Conservation (phyloP, 2,888 invertebrate genomes). For the Lottia scabra region DNA sequence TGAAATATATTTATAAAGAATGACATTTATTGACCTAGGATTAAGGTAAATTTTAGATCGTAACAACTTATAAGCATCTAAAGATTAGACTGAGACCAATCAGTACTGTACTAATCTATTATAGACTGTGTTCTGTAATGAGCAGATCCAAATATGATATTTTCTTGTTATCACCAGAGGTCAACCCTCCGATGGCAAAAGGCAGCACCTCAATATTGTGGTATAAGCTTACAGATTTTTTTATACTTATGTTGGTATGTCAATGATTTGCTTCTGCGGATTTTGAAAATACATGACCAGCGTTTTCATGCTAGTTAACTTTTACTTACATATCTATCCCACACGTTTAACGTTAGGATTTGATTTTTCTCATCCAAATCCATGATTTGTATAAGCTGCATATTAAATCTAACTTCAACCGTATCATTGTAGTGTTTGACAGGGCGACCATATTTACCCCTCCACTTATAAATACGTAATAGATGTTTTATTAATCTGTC, state of each 20-base stretch:
- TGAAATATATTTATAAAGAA: constrained; percentile 27
- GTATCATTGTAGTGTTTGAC: constrained; percentile 61
- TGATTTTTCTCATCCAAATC: constrained; percentile 69
- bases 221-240: too few relatives aligned
- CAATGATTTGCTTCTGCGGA: not conserved
- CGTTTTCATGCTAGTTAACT: not conserved
- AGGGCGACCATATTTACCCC: constrained; percentile 64
- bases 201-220: too few relatives aligned
- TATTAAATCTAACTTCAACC: constrained; percentile 60
- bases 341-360: constrained; percentile 67
- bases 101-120: too few relatives aligned
- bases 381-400: constrained; percentile 68
- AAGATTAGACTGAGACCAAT: too few relatives aligned
- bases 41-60: too few relatives aligned
- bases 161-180: too few relatives aligned
- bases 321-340: constrained; percentile 68
- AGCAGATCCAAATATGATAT: too few relatives aligned
- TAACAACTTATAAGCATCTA: too few relatives aligned
- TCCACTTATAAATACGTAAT: constrained; percentile 54
- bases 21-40: too few relatives aligned
- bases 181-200: too few relatives aligned
- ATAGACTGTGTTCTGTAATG: too few relatives aligned
- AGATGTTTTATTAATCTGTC: constrained; percentile 62
- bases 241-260: too few relatives aligned
- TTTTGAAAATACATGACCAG: not conserved